phyloP scores from a whole-genome alignment of 2,113 vertebrate species.

The Rynchops niger region DNA sequence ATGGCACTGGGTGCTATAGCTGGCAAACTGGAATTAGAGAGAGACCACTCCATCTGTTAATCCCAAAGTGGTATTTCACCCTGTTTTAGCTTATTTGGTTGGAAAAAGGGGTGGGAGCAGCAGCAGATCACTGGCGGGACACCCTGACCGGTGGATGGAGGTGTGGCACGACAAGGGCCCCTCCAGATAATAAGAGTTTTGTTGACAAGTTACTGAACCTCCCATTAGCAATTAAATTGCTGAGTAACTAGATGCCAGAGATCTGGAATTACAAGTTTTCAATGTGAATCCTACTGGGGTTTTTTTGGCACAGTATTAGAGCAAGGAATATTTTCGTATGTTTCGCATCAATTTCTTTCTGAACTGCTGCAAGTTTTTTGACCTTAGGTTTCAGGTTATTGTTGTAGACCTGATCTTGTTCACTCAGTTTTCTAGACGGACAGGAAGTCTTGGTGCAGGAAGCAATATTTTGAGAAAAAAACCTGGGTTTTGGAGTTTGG shows the following conservation, averaged over 20 bases:
- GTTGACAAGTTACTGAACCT: not conserved
- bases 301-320: accelerated
- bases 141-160: too few species aligned
- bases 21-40: accelerated
- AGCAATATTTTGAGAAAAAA: accelerated
- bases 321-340: not conserved
- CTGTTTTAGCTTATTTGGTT: not conserved
- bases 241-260: not conserved
- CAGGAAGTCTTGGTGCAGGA: not conserved
- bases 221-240: not conserved
- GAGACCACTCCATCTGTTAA: too few species aligned
- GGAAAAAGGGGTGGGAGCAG: accelerated
- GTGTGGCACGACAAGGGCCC: not conserved
- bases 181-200: too few species aligned
- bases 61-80: accelerated
- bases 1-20: not conserved
- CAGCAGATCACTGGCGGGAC: not conserved
- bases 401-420: not conserved
- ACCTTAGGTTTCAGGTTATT: too few species aligned
- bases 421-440: too few species aligned
- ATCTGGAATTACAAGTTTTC: too few species aligned
- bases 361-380: not conserved
- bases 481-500: not conserved
- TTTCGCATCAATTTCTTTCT: not conserved
- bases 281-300: accelerated